Evolutionary conservation across 2,888 invertebrate genomes (phyloP), one percentile per base, ranked within the genome.

Genomic region (Cheilosia grossa): DNA sequence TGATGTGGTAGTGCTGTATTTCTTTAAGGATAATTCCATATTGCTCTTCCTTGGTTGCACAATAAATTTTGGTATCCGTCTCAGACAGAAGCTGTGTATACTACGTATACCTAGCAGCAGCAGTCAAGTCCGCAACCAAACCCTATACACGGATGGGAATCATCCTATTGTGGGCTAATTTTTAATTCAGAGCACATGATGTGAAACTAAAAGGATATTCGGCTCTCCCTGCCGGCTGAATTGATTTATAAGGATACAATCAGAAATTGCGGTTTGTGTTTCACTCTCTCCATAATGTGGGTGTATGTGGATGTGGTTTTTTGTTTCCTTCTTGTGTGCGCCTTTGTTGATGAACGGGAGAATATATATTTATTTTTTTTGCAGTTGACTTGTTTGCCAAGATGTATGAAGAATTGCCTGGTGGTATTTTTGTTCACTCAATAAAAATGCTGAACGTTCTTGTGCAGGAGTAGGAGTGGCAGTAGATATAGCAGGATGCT

Each of bases 111-210:
- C 49, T 44, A 56, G 33, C 49, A 61, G 37, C 78, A 72, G 30
- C 78, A 72, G 78, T 72, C 73, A 83, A 73, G 73, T 73, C 37
- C 42, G 13, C 13, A 64, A 80, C 47, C 47, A 53, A 72, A 17
- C 49, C 47, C 24, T 9, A 30, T 30, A 66, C 42, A 69, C 58
- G 69, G 75, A 59, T 37, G 37, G 81, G 5, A 17, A 70, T 59
- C 85, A 81, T 81, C 61, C 81, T 59, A 72, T 85, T 85, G 85
- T 85, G 75, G 81, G 81, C 81, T 85, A 85, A 85, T 85, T 85
- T 85, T 85, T 85, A 85, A 85, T 85, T 85, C 85, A 85, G 81
- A 85, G 81, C 85, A 85, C 85, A 85, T 85, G 85, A 85, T 85
- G 85, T 85, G 85, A 85, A 85, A 85, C 85, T 85, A 85, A 85